phyloP scores from a whole-genome alignment of 2,797 vertebrate species.

The Gambusia yucatana region DNA sequence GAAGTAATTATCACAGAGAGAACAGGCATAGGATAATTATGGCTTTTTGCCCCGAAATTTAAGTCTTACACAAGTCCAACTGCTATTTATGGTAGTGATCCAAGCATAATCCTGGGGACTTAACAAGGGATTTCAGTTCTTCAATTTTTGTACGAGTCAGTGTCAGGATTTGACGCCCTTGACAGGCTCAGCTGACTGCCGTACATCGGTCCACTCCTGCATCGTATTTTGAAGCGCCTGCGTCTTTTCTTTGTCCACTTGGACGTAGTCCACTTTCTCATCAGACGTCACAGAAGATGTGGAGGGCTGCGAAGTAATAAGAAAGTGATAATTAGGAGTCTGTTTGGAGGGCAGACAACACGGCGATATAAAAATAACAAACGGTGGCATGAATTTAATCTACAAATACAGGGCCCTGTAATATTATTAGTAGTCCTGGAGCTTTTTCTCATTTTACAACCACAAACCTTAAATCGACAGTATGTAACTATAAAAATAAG shows the following conservation, averaged over 20 bases:
- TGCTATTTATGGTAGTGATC: conserved; percentile 46
- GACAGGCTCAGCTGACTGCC: conserved; percentile 92
- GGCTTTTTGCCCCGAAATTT: conserved; percentile 64
- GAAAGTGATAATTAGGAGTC: conserved; percentile 24
- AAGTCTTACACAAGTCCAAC: conserved; percentile 46
- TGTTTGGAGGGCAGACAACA: not conserved
- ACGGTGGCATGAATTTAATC: not conserved
- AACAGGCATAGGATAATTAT: conserved; percentile 62
- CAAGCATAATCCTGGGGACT: conserved; percentile 41
- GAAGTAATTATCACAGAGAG: conserved; percentile 50
- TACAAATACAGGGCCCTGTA: not conserved
- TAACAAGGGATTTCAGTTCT: conserved; percentile 16
- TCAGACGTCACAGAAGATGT: conserved; percentile 95
- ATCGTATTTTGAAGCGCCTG: conserved; percentile 97
- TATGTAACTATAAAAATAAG: too few species aligned
- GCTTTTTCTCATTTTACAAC: not conserved
- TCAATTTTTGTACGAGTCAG: conserved; percentile 32
- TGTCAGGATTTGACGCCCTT: conserved; percentile 90
- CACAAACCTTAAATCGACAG: not conserved
- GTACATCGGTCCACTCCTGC: conserved; percentile 99
- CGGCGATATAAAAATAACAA: not conserved
- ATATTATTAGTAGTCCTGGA: not conserved
- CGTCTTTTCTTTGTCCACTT: conserved; percentile 98
- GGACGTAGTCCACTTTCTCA: conserved; percentile 98
- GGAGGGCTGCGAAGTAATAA: conserved; percentile 85